Conservation (phyloP, 2,888 invertebrate genomes). For the Lottia gigantea region DNA sequence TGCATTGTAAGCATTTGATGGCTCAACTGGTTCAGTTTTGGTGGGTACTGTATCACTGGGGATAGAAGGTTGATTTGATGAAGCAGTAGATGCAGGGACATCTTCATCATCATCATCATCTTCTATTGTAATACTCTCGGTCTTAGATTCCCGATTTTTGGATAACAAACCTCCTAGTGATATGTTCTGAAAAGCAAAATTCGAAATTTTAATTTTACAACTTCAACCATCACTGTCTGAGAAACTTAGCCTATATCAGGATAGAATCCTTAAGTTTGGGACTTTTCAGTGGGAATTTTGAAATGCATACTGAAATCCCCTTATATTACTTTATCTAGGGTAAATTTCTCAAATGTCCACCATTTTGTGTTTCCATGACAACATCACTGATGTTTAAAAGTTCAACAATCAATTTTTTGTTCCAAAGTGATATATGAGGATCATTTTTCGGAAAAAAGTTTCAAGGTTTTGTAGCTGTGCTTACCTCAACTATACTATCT, state of each 20-base stretch:
- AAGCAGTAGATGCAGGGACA: not conserved
- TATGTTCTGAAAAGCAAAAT: not conserved
- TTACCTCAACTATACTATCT: not conserved
- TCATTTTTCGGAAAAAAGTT: too few relatives aligned
- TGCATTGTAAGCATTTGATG: not conserved
- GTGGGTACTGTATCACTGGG: not conserved
- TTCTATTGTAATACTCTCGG: not conserved
- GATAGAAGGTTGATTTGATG: not conserved
- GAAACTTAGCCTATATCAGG: too few relatives aligned
- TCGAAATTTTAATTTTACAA: not conserved
- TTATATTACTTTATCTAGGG: too few relatives aligned
- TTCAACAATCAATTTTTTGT: too few relatives aligned
- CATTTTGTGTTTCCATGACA: too few relatives aligned
- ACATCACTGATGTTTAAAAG: too few relatives aligned
- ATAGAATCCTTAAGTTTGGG: too few relatives aligned
- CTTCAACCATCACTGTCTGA: too few relatives aligned
- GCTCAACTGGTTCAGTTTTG: not conserved
- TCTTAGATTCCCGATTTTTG: not conserved
- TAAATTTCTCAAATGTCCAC: too few relatives aligned
- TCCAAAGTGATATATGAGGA: too few relatives aligned
- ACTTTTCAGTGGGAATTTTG: too few relatives aligned
- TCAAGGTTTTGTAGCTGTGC: not conserved
- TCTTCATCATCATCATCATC: constrained; percentile 1
- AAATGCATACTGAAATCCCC: too few relatives aligned
- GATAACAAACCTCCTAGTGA: not conserved